Conservation (phyloP, 2,113 vertebrate genomes). For the Aspiorhynchus laticeps region DNA sequence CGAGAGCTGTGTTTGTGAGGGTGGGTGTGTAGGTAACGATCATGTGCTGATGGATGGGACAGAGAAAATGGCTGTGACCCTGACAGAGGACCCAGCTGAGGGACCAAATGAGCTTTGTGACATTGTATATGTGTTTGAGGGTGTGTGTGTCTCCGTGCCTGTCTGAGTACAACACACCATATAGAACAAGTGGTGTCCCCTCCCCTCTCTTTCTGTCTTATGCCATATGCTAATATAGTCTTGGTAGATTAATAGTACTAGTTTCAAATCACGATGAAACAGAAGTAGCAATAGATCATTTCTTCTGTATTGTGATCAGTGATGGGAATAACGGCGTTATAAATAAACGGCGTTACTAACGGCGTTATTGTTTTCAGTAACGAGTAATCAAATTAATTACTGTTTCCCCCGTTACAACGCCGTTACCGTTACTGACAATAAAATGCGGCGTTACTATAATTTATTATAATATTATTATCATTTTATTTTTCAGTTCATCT, state of each 20-base stretch:
- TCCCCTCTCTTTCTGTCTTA: neutral
- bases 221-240: neutral
- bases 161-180: constrained; percentile 14
- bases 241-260: constrained; percentile 2
- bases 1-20: neutral
- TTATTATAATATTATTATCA: no score
- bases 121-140: constrained; percentile 34
- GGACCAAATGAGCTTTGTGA: constrained; percentile 30
- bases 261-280: neutral
- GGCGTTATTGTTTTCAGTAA: no score
- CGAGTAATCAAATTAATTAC: no score
- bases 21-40: neutral
- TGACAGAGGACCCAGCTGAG: constrained; percentile 44
- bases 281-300: neutral
- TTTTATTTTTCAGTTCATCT: no score
- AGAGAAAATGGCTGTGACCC: constrained; percentile 41
- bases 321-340: no score
- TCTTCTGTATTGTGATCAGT: neutral
- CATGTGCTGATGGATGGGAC: constrained; percentile 38
- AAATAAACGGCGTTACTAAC: no score
- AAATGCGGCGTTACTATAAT: no score
- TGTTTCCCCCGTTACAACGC: no score
- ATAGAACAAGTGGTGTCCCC: constrained; percentile 5
- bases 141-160: constrained; percentile 31
- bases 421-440: no score